Base-by-base conservation (phyloP, 2,113 vertebrate species). In the Leptobrachium ailaonicum region DNA sequence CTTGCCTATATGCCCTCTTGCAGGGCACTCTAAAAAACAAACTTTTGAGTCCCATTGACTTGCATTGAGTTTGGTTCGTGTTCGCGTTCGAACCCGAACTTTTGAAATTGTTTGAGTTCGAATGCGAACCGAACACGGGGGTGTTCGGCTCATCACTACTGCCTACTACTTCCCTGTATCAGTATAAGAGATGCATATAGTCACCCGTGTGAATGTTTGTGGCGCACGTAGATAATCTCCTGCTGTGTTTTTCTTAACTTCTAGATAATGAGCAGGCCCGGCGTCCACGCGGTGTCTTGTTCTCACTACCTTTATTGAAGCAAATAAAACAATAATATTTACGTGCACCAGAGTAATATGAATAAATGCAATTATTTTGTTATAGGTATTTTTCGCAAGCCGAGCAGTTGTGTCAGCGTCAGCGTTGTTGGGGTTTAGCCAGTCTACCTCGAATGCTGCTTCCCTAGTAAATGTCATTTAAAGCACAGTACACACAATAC, bases 171-270 rank as follows among this genome's bases (percentile, higher is more conserved):
- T 10, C 13, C 56, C 3, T 4, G 56, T 11, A 1, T 60, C 6
- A 60, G 56, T 60, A 4, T 14, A 60, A 12, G 10, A 3, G 9
- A 12, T 14, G 7, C n/a, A 64, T 32, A 32, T 40, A 32, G 2
- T 64, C 71, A 43, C 69, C 14, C 32, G 66, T 41, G 6, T 41
- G 53, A 14, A 42, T 69, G 58, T 44, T 58, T 77, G 20, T 9
- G 12, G 53, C 9, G 41, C n/a, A 32, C 11, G 2, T 13, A 45
- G 50, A 70, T 77, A 47, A 10, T 32, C 8, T 41, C 62, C 72
- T 74, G 56, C 72, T 62, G 72, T 74, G 58, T 43, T 44, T 74
- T 13, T 44, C 41, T n/a, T 45, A 43, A 42, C 32, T 32, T 62
- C 72, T 74, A 4, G 12, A 41, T 54, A 60, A 64, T 64, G 9